These are phyloP conservation scores for Chaetogeoica ovagalla DNA, from an alignment of 2,888 invertebrate species.

Conservation along the genomic window DNA sequence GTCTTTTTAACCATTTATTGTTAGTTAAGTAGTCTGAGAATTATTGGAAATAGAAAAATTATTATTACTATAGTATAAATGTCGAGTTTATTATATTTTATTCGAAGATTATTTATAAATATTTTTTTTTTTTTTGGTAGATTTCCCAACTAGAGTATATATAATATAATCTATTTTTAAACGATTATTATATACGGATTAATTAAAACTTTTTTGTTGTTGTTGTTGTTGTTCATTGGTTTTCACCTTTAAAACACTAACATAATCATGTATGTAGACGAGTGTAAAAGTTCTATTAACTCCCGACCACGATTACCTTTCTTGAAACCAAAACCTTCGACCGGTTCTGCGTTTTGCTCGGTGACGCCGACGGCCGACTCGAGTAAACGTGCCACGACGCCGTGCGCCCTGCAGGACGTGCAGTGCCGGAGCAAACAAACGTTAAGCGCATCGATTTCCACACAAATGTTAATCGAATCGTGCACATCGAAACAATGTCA, in stretches of 20 bases:
- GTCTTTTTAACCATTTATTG: no score
- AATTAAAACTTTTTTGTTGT: background rate
- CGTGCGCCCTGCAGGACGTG: constrained; percentile 56
- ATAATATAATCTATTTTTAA: background rate
- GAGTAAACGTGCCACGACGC: constrained; percentile 55
- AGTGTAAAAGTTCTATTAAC: constrained; percentile 35
- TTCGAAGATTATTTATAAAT: no score
- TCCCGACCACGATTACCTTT: constrained; percentile 52
- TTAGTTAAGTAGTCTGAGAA: no score
- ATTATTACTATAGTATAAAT: no score
- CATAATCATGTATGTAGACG: constrained; percentile 25
- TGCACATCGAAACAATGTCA: background rate
- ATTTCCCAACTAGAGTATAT: no score
- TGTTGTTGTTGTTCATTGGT: background rate
- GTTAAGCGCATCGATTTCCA: constrained; percentile 26
- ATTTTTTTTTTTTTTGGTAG: background rate
- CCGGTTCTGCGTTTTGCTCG: constrained; percentile 53
- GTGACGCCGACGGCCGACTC: constrained; percentile 14
- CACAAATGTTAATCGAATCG: constrained; percentile 32
- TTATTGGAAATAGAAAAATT: no score
- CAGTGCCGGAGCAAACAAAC: constrained; percentile 38
- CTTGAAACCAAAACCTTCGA: constrained; percentile 52
- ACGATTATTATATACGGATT: background rate
- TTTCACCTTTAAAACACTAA: constrained; percentile 49
- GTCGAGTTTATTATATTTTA: no score